These are phyloP conservation scores for Coleophora flavipennella DNA, from an alignment of 2,888 invertebrate genomes.

Conservation along the genomic window DNA sequence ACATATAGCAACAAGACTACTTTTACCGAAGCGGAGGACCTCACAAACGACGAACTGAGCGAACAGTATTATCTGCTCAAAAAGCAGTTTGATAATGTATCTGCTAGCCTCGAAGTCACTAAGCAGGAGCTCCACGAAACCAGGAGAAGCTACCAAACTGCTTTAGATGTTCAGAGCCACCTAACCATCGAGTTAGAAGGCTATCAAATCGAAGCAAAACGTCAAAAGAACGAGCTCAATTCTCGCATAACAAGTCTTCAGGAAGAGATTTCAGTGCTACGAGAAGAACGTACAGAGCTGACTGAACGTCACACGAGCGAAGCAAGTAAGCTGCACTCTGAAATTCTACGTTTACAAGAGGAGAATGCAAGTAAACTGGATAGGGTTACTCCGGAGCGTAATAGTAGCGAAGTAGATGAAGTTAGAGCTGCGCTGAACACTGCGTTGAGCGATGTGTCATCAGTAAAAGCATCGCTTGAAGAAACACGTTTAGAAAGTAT, in stretches of 20 bases:
- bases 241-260: conserved; percentile 42
- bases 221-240: conserved; percentile 35
- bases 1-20: conserved; percentile 58
- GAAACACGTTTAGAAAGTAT: conserved; percentile 37
- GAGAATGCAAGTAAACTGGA: conserved; percentile 34
- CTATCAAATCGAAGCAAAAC: conserved; percentile 47
- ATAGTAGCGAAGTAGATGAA: conserved; percentile 51
- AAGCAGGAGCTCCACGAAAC: conserved; percentile 62
- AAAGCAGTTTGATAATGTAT: conserved; percentile 51
- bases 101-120: conserved; percentile 43
- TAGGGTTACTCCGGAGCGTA: conserved; percentile 40
- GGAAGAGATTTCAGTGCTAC: conserved; percentile 49
- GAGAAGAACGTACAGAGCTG: conserved; percentile 42
- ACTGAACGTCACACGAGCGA: conserved; percentile 41
- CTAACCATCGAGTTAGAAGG: conserved; percentile 54
- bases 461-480: conserved; percentile 41
- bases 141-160: conserved; percentile 53
- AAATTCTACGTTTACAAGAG: conserved; percentile 47
- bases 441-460: conserved; percentile 38
- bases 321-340: conserved; percentile 40
- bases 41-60: conserved; percentile 50
- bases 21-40: conserved; percentile 46
- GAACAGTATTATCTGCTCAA: conserved; percentile 55
- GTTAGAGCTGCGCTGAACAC: conserved; percentile 32
- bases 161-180: conserved; percentile 58